A percentile compares a stretch with the other conserved stretches of the same genome.
These are phyloP conservation scores for Yponomeuta sedellus DNA, from an alignment of 2,888 invertebrate genomes.

Conservation along the genomic window DNA sequence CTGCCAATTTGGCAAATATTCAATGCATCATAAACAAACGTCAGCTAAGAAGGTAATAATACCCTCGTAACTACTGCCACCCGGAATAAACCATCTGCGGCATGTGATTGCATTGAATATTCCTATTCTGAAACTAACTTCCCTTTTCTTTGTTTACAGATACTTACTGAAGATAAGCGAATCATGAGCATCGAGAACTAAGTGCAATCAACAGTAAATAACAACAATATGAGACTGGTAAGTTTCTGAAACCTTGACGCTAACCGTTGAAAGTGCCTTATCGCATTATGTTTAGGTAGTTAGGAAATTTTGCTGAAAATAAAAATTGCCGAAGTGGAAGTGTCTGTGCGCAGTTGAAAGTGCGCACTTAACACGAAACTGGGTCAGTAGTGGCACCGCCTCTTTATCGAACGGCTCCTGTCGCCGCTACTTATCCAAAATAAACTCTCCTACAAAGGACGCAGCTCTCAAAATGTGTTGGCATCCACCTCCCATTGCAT, in stretches of 20 bases:
- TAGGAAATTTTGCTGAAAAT: slow-evolving; percentile 39
- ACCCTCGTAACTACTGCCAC: slow-evolving; percentile 23
- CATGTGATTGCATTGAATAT: slow-evolving; percentile 15
- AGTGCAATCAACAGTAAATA: slow-evolving; percentile 30
- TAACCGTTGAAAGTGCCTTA: slow-evolving; percentile 1
- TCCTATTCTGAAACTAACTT: slow-evolving; percentile 4
- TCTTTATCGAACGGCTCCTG: slow-evolving; percentile 67
- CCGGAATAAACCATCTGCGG: slow-evolving; percentile 12
- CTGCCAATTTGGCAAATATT: slow-evolving; percentile 60
- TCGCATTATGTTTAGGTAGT: slow-evolving; percentile 25
- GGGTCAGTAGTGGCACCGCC: slow-evolving; percentile 74
- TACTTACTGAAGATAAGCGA: slow-evolving; percentile 30
- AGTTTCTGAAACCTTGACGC: slow-evolving; percentile 28
- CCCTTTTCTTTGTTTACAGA: slow-evolving; percentile 41
- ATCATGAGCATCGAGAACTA: slow-evolving; percentile 35
- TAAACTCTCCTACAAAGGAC: slow-evolving; percentile 45
- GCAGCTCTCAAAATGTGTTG: slow-evolving; percentile 45
- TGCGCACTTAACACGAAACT: slow-evolving; percentile 72
- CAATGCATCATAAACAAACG: slow-evolving; percentile 40
- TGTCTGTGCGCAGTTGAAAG: slow-evolving; percentile 67
- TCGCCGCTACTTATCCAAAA: slow-evolving; percentile 43
- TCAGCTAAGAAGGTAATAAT: slow-evolving; percentile 27
- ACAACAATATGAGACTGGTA: slow-evolving; percentile 66
- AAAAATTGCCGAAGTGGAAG: slow-evolving; percentile 63
- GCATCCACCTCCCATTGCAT: slow-evolving; percentile 35